Percentiles rank a stretch among this genome's conserved stretches.
These are phyloP conservation scores for Stenurella melanura DNA, from an alignment of 2,888 invertebrate species.

Conservation along the genomic window DNA sequence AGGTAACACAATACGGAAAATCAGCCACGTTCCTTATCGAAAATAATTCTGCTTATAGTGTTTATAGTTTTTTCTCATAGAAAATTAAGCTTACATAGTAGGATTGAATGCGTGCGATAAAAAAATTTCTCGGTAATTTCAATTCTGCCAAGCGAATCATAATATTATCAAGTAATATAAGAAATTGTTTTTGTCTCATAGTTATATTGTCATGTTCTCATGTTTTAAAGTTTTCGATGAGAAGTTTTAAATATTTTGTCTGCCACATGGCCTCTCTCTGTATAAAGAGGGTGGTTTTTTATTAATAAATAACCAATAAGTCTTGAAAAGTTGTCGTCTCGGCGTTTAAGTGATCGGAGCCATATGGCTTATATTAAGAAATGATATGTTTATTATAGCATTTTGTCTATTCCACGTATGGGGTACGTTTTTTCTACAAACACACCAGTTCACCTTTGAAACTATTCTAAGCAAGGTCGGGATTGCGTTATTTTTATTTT, in stretches of 20 bases:
- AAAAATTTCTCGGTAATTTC: slow-evolving; percentile 55
- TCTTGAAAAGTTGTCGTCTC: slow-evolving; percentile 52
- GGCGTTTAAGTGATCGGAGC: slow-evolving; percentile 50
- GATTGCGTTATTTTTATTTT: slow-evolving; percentile 22
- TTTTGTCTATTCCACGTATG: slow-evolving; percentile 37
- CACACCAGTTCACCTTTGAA: slow-evolving; percentile 31
- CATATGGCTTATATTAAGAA: slow-evolving; percentile 56
- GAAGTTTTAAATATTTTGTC: slow-evolving; percentile 43
- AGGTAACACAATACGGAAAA: slow-evolving; percentile 28
- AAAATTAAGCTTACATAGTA: slow-evolving; percentile 54
- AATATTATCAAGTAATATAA: slow-evolving; percentile 62
- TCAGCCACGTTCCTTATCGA: slow-evolving; percentile 29
- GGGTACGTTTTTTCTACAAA: slow-evolving; percentile 22
- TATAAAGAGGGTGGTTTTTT: slow-evolving; percentile 52
- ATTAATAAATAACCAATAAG: slow-evolving; percentile 58
- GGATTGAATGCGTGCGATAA: slow-evolving; percentile 49
- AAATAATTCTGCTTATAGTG: slow-evolving; percentile 33
- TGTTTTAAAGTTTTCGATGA: slow-evolving; percentile 35
- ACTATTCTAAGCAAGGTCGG: slow-evolving; percentile 22
- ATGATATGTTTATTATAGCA: slow-evolving; percentile 55
- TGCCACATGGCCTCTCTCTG: slow-evolving; percentile 51
- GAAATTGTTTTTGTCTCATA: slow-evolving; percentile 56
- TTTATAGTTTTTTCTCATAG: slow-evolving; percentile 48
- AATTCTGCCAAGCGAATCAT: slow-evolving; percentile 54
- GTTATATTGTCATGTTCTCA: slow-evolving; percentile 34